phyloP scores from a whole-genome alignment of 2,113 vertebrate genomes.

The Lepidothrix coronata region DNA sequence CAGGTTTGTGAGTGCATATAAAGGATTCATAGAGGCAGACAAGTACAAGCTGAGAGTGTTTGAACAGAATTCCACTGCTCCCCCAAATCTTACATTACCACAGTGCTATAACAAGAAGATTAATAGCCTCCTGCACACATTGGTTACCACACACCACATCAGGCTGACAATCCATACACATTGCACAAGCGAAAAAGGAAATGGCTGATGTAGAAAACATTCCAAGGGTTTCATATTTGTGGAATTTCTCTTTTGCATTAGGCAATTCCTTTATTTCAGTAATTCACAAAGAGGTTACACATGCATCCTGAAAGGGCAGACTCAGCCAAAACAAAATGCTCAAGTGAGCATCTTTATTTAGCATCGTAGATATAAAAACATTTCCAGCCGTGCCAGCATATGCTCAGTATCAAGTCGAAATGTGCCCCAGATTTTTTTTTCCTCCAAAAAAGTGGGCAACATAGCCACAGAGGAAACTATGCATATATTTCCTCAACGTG shows the following conservation, averaged over 20 bases:
- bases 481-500: background rate
- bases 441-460: background rate
- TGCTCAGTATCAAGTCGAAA: background rate
- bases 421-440: background rate
- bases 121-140: background rate
- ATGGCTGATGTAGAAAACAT: constrained; percentile 51
- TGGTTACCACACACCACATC: constrained; percentile 29
- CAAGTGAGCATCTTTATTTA: constrained; percentile 7
- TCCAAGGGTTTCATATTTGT: constrained; percentile 45
- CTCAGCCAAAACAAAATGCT: constrained; percentile 33
- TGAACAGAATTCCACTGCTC: background rate
- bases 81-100: background rate
- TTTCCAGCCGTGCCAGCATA: background rate
- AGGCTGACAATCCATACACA: background rate
- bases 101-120: background rate
- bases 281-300: constrained; percentile 33
- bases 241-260: constrained; percentile 44
- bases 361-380: background rate
- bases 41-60: background rate
- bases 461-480: background rate
- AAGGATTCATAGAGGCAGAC: background rate
- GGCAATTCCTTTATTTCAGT: constrained; percentile 47
- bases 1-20: background rate
- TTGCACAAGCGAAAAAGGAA: constrained; percentile 28
- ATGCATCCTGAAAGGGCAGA: constrained; percentile 37